A percentile compares a stretch with the other conserved stretches of the same genome.
Conservation (phyloP, 2,113 vertebrate species). For the Gallinago jamesoni region DNA sequence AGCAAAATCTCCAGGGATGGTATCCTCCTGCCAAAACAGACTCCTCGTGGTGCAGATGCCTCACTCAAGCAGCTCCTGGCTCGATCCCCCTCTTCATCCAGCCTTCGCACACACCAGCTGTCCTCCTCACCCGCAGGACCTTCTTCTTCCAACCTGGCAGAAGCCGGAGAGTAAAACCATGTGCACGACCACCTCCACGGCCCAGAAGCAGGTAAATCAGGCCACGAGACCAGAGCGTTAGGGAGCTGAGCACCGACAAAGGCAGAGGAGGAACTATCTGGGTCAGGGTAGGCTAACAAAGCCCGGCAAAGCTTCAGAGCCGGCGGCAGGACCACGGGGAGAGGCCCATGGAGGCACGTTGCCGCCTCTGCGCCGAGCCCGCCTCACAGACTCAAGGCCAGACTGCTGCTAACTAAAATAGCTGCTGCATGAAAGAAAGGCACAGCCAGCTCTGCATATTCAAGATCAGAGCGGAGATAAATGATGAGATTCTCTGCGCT, state of each 20-base stretch:
- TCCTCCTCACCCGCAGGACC: background rate
- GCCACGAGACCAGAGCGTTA: background rate
- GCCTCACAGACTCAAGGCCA: background rate
- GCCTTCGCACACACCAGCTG: accelerated
- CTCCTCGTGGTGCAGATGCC: accelerated
- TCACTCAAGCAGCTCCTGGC: background rate
- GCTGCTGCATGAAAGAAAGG: constrained; percentile 45
- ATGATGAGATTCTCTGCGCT: constrained; percentile 55
- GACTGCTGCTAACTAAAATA: constrained; percentile 43
- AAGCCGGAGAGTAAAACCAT: background rate
- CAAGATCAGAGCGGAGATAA: constrained; percentile 54
- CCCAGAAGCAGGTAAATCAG: background rate
- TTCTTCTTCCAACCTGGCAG: background rate
- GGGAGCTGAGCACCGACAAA: background rate
- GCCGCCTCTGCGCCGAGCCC: background rate
- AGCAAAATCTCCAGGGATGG: background rate
- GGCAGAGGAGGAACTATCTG: background rate
- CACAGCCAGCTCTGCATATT: constrained; percentile 63
- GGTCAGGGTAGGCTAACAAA: background rate
- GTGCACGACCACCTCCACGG: accelerated
- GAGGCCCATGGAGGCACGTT: background rate
- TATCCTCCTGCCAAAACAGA: background rate
- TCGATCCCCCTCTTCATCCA: background rate
- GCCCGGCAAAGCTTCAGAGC: background rate
- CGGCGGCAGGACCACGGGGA: background rate